Conservation (phyloP, 2,888 invertebrate genomes). For the Microchrysa polita region DNA sequence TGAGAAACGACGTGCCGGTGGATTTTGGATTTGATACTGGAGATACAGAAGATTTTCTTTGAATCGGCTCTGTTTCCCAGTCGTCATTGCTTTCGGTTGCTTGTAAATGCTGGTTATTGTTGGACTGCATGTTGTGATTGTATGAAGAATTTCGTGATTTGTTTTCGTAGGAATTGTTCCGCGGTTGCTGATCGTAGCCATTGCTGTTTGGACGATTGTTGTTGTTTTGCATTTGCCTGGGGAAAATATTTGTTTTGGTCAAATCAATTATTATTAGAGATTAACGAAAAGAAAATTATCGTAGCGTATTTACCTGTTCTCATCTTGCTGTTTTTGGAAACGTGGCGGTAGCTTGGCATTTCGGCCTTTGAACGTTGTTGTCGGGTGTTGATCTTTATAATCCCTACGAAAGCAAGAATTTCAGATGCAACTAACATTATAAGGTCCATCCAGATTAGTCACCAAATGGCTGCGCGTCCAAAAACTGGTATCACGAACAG, state of each 20-base stretch:
- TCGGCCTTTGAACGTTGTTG: constrained; percentile 44
- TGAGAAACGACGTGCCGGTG: constrained; percentile 13
- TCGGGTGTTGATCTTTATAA: constrained; percentile 30
- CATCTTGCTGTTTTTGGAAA: constrained; percentile 56
- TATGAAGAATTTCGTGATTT: not conserved
- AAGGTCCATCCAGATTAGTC: too few relatives aligned
- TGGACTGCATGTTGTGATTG: too few relatives aligned
- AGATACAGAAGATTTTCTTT: constrained; percentile 31
- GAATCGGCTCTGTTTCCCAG: not conserved
- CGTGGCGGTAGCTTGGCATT: constrained; percentile 56
- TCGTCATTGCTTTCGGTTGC: not conserved
- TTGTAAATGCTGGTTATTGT: too few relatives aligned
- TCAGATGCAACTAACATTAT: not conserved
- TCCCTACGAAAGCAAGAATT: not conserved
- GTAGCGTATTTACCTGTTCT: constrained; percentile 35
- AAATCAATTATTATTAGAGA: too few relatives aligned
- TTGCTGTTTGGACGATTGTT: constrained; percentile 19
- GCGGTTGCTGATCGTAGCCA: constrained; percentile 28
- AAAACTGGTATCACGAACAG: too few relatives aligned
- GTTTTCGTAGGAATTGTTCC: not conserved
- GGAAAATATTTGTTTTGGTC: too few relatives aligned
- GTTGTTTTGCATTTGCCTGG: constrained; percentile 14
- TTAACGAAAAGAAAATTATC: too few relatives aligned
- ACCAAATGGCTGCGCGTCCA: too few relatives aligned
- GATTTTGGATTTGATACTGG: constrained; percentile 18